Conservation (phyloP, 2,888 invertebrate genomes). For the Arge pagana region DNA sequence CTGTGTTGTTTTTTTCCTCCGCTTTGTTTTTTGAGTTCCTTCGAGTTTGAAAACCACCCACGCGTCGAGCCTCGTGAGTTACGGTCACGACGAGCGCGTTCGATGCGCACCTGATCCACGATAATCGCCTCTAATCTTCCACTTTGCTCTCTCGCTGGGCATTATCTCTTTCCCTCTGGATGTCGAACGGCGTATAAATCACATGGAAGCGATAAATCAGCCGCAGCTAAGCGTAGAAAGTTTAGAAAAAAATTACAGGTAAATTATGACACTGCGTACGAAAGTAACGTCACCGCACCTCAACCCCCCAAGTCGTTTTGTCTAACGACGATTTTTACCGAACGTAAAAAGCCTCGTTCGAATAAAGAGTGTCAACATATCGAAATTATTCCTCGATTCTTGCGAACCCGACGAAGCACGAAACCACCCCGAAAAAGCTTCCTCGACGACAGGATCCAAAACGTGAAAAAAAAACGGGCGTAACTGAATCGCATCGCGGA, state of each 20-base stretch:
- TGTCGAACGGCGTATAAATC: slow-evolving; percentile 49
- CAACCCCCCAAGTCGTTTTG: not conserved
- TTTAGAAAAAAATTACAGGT: slow-evolving; percentile 27
- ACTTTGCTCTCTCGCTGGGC: slow-evolving; percentile 52
- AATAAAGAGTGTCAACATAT: too few relatives aligned
- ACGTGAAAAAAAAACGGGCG: too few relatives aligned
- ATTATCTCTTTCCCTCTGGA: slow-evolving; percentile 39
- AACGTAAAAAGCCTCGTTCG: too few relatives aligned
- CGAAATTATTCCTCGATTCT: too few relatives aligned
- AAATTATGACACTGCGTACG: slow-evolving; percentile 21
- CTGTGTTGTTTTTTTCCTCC: too few relatives aligned
- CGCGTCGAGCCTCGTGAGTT: slow-evolving; percentile 51
- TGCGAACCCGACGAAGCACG: too few relatives aligned
- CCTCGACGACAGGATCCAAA: too few relatives aligned
- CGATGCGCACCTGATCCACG: slow-evolving; percentile 51
- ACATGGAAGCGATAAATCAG: slow-evolving; percentile 47
- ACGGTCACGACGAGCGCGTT: slow-evolving; percentile 44
- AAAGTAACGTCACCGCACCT: too few relatives aligned
- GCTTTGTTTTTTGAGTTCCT: too few relatives aligned
- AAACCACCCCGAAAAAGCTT: too few relatives aligned
- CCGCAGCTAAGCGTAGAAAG: slow-evolving; percentile 44
- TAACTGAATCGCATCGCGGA: too few relatives aligned
- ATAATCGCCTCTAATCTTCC: slow-evolving; percentile 59
- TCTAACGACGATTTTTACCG: too few relatives aligned
- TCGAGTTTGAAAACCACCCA: slow-evolving; percentile 55